A percentile compares a stretch with the other conserved stretches of the same genome.
Conservation (phyloP, 2,888 invertebrate species). For the Endomychus coccineus region DNA sequence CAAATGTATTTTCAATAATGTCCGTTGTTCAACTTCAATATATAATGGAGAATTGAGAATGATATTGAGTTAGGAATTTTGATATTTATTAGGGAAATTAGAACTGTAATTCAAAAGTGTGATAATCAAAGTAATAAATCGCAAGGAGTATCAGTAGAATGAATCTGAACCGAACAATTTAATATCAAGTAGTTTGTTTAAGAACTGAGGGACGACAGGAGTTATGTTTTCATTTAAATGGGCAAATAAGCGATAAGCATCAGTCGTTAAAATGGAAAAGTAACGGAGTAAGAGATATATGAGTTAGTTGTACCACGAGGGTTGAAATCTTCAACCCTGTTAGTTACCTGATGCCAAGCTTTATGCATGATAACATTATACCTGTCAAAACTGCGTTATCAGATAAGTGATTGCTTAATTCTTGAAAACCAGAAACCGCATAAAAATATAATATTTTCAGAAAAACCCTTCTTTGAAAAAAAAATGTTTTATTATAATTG, state of each 20-base stretch:
- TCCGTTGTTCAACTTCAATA: too few species aligned
- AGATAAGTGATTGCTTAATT: slow-evolving; percentile 20
- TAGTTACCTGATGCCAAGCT: slow-evolving; percentile 15
- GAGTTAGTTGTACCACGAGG: slow-evolving; percentile 5
- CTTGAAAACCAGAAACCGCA: slow-evolving; percentile 15
- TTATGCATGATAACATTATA: slow-evolving; percentile 29
- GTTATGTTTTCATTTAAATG: slow-evolving; percentile 32
- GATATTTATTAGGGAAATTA: slow-evolving; percentile 15
- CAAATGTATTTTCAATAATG: too few species aligned
- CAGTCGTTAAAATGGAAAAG: slow-evolving; percentile 37
- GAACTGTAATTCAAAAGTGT: slow-evolving; percentile 13
- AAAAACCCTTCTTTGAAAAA: slow-evolving; percentile 24
- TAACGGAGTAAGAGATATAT: slow-evolving; percentile 33
- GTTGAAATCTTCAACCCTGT: slow-evolving; percentile 11
- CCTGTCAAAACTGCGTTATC: slow-evolving; percentile 29
- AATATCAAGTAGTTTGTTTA: slow-evolving; percentile 22
- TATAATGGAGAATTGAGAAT: too few species aligned
- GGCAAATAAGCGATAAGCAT: slow-evolving; percentile 35
- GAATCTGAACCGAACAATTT: slow-evolving; percentile 20
- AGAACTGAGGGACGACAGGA: slow-evolving; percentile 25
- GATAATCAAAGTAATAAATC: slow-evolving; percentile 16
- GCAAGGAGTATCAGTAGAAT: slow-evolving; percentile 11
- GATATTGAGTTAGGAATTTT: slow-evolving; percentile 8
- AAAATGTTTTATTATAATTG: slow-evolving; percentile 19
- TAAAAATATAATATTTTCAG: slow-evolving; percentile 26